Conservation (phyloP, 2,113 vertebrate genomes). For the Leucopsar rothschildi region DNA sequence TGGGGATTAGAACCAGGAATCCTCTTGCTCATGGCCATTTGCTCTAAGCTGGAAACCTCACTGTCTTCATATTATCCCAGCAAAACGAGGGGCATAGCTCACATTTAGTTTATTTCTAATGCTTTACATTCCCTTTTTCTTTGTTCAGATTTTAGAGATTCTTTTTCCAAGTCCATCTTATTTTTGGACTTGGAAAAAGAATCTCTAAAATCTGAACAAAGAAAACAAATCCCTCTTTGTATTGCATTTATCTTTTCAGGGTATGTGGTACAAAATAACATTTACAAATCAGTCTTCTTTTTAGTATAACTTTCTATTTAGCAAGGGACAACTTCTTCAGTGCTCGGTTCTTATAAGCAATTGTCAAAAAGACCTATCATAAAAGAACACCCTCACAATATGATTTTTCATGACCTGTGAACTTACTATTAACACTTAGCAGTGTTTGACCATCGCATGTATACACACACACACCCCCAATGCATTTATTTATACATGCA, state of each 20-base stretch:
- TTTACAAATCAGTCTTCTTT: not conserved
- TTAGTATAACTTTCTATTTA: not conserved
- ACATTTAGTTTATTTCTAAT: not conserved
- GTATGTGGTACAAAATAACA: not conserved
- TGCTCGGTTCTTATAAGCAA: not conserved
- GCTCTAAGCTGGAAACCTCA: not conserved
- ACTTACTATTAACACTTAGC: not conserved
- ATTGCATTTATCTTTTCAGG: not conserved
- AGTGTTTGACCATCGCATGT: not conserved
- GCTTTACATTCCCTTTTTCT: not conserved
- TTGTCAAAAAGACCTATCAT: not conserved
- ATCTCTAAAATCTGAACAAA: too few relatives aligned
- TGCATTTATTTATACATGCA: not conserved
- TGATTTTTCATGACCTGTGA: not conserved
- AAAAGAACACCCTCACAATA: not conserved
- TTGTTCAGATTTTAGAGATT: not conserved
- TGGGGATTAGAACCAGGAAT: conserved; percentile 6
- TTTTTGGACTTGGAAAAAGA: not conserved
- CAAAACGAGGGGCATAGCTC: not conserved
- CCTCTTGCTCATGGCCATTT: not conserved
- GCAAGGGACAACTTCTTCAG: not conserved
- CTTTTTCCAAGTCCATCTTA: not conserved
- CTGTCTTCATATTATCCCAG: not conserved
- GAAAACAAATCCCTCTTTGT: not conserved
- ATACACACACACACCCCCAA: not conserved